Evolutionary conservation across 2,888 invertebrate genomes (phyloP).

Genomic region (Tyria jacobaeae): DNA sequence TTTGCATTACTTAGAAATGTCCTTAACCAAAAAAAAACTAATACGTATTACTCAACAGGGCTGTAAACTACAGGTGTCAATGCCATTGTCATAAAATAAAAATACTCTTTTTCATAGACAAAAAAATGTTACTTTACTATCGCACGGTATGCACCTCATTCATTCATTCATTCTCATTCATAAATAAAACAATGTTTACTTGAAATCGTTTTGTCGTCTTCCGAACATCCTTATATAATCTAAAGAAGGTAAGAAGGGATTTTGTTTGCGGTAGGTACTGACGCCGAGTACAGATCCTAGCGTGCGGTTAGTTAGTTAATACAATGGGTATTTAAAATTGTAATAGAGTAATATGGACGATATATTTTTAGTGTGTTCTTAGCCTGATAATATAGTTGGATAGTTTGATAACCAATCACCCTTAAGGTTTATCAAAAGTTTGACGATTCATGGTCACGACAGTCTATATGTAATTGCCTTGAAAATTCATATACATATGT

Average conservation of each 20-base stretch:
- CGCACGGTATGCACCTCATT: conserved; percentile 31
- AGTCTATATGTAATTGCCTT: too few relatives aligned
- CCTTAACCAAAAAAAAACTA: conserved; percentile 23
- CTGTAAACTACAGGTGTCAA: conserved; percentile 47
- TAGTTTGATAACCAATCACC: too few relatives aligned
- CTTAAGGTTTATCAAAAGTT: too few relatives aligned
- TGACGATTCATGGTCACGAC: too few relatives aligned
- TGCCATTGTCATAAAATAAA: conserved; percentile 41
- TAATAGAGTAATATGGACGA: too few relatives aligned
- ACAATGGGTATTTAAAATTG: conserved; percentile 15
- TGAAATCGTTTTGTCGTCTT: conserved; percentile 36
- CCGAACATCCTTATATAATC: conserved; percentile 32
- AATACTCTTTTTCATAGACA: conserved; percentile 25
- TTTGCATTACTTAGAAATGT: conserved; percentile 25
- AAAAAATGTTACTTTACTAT: conserved; percentile 27
- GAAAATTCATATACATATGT: too few relatives aligned
- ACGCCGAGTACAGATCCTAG: conserved; percentile 21
- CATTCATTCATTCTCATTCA: conserved; percentile 35
- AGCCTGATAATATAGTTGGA: too few relatives aligned
- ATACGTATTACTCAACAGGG: conserved; percentile 42
- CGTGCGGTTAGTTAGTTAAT: conserved; percentile 32
- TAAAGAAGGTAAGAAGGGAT: conserved; percentile 18
- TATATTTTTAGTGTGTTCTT: too few relatives aligned
- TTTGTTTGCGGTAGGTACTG: conserved; percentile 15
- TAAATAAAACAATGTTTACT: conserved; percentile 37